Evolutionary conservation across 2,797 vertebrate genomes (phyloP), one percentile per base, ranked within the genome.

Genomic region (Microcaecilia unicolor): DNA sequence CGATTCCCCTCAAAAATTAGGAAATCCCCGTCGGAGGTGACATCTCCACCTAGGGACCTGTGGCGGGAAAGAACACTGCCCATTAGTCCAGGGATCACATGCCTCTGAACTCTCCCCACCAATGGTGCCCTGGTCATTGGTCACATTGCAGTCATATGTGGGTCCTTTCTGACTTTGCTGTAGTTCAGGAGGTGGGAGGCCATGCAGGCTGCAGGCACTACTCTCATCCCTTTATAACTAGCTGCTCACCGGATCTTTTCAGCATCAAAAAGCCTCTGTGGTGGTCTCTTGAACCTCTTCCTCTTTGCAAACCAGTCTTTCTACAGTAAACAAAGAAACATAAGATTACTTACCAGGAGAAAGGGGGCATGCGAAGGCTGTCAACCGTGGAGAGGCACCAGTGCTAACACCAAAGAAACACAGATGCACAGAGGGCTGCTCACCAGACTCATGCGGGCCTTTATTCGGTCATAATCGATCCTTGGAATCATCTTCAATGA

Each of bases 401-500:
- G 14, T 2, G 11, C 7, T 10, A 8, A n/a, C n/a, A 15, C 9
- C 12, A 8, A 10, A 9, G 2, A 2, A 4, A 9, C 9, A 0
- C 20, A 9, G 20, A 7, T 7, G 9, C 13, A 6, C 11, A 20
- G 12, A 2, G 6, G 4, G 13, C 10, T 20, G 34, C 46, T 14
- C 71, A 97, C 93, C 90, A 92, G 67, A 49, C 92, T 97, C 93
- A 95, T 93, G 22, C 89, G 86, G 28, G 89, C 92, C 58, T 98
- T 96, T 77, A 98, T 98, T 2, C 94, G 87, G 55, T 98, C 93
- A 1, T 96, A 86, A 50, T 98, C 94, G 1, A 98, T 93, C 4
- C 94, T 84, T 0, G 94, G 94, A 45, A 98, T 96, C 92, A 98
- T 92, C 76, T 98, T 98, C 41, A 98, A 77, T 1, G 93, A 97